Base-by-base conservation (phyloP, 2,113 vertebrate species). In the Dascyllus trimaculatus region DNA sequence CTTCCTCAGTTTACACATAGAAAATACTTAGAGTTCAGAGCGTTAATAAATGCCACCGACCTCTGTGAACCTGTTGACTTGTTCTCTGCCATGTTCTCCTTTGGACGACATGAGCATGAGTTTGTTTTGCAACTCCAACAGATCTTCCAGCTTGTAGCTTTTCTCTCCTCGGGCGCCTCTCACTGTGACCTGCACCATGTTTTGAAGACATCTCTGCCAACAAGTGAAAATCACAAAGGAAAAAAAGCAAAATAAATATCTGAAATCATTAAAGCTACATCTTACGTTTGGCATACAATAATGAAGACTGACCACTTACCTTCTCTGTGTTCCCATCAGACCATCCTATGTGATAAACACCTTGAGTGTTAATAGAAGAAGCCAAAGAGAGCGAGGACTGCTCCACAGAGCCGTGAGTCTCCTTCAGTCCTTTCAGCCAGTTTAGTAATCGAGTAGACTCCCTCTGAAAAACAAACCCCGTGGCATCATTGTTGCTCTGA, bases 21-120 rank as follows among this genome's bases (percentile, higher is more conserved):
- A 35, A 35, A 35, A 6, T 8, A 8, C 32, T 35, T 35, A 35
- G 32, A 8, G 32, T 35, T 35, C 32, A 35, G 6, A 35, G 32
- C 32, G 7, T 35, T 43, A 15, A 15, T 1, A 60, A 53, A 58
- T 14, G 45, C 2, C 15, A 24, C 85, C 76, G 21, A 96, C 95
- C 93, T 96, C 90, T 13, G 91, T 91, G 77, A 95, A 96, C 53
- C 88, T 76, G 85, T 91, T 93, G 60, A 95, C 94, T 69, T 96
- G 93, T 11, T 95, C 92, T 61, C 85, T 86, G 57, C 94, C 92
- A 3, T 92, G 85, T 46, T 95, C 93, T 18, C 91, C 91, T 83
- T 94, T 94, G 26, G 93, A 94, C 0, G 95, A 91, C 60, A 96
- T 95, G 48, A 95, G 85, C 95, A 95, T 95, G 24, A 96, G 91